A percentile compares a stretch with the other conserved stretches of the same genome.
phyloP scores from a whole-genome alignment of 1,140 invertebrate species.

The Patella vulgata region DNA sequence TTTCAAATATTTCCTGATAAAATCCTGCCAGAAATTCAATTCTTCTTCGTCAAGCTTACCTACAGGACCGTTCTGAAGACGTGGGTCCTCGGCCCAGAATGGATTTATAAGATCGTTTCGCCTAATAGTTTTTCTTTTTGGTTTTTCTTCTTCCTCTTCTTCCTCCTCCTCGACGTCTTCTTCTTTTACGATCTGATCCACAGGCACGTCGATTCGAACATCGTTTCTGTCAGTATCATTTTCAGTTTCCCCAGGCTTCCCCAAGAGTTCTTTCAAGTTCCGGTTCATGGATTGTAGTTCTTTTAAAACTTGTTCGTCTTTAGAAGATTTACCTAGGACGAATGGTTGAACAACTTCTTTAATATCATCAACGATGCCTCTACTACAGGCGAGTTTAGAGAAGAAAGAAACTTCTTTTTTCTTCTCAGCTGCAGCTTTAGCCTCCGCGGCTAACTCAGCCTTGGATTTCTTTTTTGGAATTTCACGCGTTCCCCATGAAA shows the following conservation, averaged over 20 bases:
- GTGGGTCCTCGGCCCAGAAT: conserved; percentile 36
- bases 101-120: conserved; percentile 44
- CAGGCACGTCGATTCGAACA: not conserved
- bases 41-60: conserved; percentile 33
- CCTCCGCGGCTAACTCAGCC: conserved; percentile 46
- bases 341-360: conserved; percentile 81
- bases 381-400: conserved; percentile 72
- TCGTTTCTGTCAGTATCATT: not conserved
- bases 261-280: conserved; percentile 6
- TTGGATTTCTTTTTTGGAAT: conserved; percentile 64
- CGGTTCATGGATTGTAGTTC: not conserved
- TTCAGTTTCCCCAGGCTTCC: conserved; percentile 6
- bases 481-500: conserved; percentile 62
- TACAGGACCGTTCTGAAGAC: conserved; percentile 35
- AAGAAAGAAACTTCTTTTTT: conserved; percentile 61
- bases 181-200: not conserved
- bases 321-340: conserved; percentile 17
- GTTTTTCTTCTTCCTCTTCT: conserved; percentile 9
- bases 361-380: conserved; percentile 75
- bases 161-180: conserved; percentile 12
- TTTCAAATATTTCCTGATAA: conserved; percentile 49
- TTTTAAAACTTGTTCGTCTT: conserved; percentile 13
- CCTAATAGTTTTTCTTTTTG: conserved; percentile 15
- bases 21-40: conserved; percentile 34
- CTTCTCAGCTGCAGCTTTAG: conserved; percentile 36